A percentile compares a stretch with the other conserved stretches of the same genome.
phyloP scores from a whole-genome alignment of 2,113 vertebrate genomes.

The Harpagus bidentatus region DNA sequence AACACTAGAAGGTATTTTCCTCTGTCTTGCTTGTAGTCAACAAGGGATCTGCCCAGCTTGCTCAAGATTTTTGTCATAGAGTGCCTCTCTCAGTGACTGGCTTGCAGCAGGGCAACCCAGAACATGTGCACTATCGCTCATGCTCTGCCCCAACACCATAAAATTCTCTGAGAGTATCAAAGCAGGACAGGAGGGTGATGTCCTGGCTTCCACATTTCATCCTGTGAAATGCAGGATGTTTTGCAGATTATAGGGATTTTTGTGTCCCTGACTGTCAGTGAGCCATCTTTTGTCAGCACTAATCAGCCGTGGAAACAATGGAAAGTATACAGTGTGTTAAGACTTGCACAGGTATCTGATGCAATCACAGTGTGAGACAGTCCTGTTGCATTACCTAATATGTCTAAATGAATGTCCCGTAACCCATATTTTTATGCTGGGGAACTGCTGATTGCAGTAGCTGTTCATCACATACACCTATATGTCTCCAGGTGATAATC shows the following conservation, averaged over 20 bases:
- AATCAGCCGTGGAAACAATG: constrained; percentile 1
- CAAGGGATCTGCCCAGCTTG: not conserved
- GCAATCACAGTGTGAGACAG: constrained; percentile 15
- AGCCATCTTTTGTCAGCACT: not conserved
- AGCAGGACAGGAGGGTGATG: not conserved
- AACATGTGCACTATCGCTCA: not conserved
- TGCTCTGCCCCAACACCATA: not conserved
- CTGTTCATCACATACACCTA: not conserved
- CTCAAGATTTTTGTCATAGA: not conserved
- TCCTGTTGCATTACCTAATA: not conserved
- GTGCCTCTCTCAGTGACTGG: not conserved
- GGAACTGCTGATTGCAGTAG: not conserved
- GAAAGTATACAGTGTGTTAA: not conserved
- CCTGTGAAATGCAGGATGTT: not conserved
- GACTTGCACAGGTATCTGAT: constrained; percentile 36
- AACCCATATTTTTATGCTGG: not conserved
- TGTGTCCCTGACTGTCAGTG: not conserved
- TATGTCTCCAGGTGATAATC: not conserved
- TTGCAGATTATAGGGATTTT: not conserved
- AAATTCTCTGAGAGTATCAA: not conserved
- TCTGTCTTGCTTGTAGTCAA: not conserved
- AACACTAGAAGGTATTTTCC: not conserved
- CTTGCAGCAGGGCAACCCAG: not conserved
- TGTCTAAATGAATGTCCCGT: not conserved
- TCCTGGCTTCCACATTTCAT: not conserved